Conservation (phyloP, 2,113 vertebrate genomes). For the Condylura cristata region DNA sequence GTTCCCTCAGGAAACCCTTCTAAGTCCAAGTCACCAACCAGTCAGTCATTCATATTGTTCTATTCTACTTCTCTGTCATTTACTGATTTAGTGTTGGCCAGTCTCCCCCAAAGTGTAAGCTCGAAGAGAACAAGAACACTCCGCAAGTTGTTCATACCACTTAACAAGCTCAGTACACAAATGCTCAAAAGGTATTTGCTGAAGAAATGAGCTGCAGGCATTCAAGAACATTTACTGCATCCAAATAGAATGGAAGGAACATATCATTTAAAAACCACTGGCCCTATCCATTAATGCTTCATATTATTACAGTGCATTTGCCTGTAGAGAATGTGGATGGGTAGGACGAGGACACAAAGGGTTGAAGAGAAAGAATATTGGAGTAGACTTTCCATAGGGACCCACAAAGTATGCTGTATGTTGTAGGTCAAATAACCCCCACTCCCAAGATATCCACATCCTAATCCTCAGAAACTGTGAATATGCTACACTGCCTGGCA, state of each 20-base stretch:
- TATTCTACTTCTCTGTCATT: background rate
- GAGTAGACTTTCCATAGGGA: background rate
- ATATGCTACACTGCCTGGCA: too few species aligned
- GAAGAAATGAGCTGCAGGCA: background rate
- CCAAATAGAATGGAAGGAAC: background rate
- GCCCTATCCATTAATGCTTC: background rate
- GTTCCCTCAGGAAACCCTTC: background rate
- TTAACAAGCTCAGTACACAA: background rate
- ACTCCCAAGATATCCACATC: background rate
- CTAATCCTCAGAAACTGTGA: background rate
- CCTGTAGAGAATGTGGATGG: background rate
- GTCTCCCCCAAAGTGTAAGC: background rate
- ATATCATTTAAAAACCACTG: background rate
- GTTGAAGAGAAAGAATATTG: background rate
- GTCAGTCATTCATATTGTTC: background rate
- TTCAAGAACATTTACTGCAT: background rate
- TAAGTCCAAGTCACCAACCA: background rate
- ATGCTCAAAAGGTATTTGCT: background rate
- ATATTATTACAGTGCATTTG: background rate
- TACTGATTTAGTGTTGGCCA: background rate
- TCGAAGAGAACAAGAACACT: background rate
- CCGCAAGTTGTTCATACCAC: fast-evolving
- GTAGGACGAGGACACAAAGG: background rate
- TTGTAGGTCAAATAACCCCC: background rate
- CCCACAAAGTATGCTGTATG: background rate